Evolutionary conservation across 2,888 invertebrate genomes (phyloP), one percentile per base, ranked within the genome.

Genomic region (Mamestra brassicae): DNA sequence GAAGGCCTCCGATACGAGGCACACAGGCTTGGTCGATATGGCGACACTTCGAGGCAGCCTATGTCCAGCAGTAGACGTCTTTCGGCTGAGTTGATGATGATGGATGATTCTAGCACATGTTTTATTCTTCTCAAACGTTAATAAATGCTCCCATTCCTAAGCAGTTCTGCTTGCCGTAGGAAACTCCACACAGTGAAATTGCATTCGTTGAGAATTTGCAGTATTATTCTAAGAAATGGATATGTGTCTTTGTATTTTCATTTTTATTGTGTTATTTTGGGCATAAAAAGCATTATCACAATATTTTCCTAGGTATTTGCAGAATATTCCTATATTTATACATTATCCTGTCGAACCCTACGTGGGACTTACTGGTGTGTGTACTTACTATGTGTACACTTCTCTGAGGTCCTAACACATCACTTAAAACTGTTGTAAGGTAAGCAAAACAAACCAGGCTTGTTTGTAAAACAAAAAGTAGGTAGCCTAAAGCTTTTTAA

Each of bases 401-500:
- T n/a, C 42, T 36, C 3, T 52, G 17, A 36, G 36, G 52, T 36
- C 34, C 34, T 38, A 45, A 38, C 8, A 42, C 15, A 26, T 10
- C 38, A 61, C 17, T 34, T 61, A 78, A 78, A 42, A 38, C 47
- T 11, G n/a, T 65, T 78, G 36, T 45, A 5, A 26, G 26, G 45
- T 11, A 54, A 13, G 8, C n/a, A 38, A 61, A 78, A 69, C 4
- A 69, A 61, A 54, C 54, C 47, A 69, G 13, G 47, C 34, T 50
- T 71, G 4, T 71, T 58, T 67, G 50, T 60, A 17, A 71, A 81
- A 63, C 65, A 73, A 71, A 52, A 13, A 63, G 36, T 58, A 36
- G 52, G 57, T 54, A 63, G 42, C 26, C 26, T 36, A 36, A 67
- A 74, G 52, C 13, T 34, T 57, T 63, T 63, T 42, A 26, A 54